Evolutionary conservation across 1,140 invertebrate species (phyloP), one percentile per base, ranked within the genome.

Genomic region (Drosophila takahashii): DNA sequence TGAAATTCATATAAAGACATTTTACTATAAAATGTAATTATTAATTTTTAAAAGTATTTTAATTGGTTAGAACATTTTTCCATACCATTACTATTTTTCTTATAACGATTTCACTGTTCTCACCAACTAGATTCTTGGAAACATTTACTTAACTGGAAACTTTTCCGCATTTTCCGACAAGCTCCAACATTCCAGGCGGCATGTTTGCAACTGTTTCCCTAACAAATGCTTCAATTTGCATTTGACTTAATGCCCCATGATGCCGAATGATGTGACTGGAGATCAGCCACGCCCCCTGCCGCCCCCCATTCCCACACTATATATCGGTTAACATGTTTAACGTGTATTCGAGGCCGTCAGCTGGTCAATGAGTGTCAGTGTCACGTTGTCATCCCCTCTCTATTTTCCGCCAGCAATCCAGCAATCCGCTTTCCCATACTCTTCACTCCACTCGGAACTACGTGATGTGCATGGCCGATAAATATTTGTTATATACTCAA

Each of bases 211-310:
- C 41, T 53, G 45, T 64, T 69, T 42, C 29, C 9, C 32, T 48
- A 62, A 48, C 78, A 86, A 86, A 81, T 86, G 80, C 75, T 79
- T 86, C 77, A 81, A 87, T 86, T 81, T 81, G 57, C 67, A 81
- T 81, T 79, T 52, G 69, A 70, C 64, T 78, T 86, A 81, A 78
- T 86, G 69, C 69, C 66, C 53, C 75, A 60, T 72, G 79, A 79
- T 81, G 71, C 69, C 64, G 74, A 72, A 70, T 74, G 81, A 86
- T 86, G 79, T 76, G 54, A 16, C 58, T 53, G 58, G 37, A 44
- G 51, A 71, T 76, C 57, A 26, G 59, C 16, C 51, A 34, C 42
- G 62, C 41, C 65, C 29, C 41, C 51, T 27, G 10, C 39, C 27
- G 22, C 54, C 11, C n/a, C 29, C n/a, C 4, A 3, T 6, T 0